A percentile compares a stretch with the other conserved stretches of the same genome.
Conservation (phyloP, 1,140 invertebrate species). For the Euura saliciscinereae region DNA sequence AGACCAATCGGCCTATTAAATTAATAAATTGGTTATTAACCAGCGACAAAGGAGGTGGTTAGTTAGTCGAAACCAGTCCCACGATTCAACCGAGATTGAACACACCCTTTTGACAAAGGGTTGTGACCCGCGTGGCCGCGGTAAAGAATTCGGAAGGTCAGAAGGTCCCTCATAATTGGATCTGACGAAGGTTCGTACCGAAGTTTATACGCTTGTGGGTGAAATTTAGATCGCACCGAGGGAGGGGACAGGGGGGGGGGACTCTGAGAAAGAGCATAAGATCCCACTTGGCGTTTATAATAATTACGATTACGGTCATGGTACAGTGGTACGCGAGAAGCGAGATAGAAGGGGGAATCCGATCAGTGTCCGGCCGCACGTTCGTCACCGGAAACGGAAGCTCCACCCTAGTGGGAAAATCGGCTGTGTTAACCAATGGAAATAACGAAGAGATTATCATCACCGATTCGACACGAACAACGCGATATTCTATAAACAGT, state of each 20-base stretch:
- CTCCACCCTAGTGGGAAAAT: constrained; percentile 43
- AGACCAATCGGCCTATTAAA: constrained; percentile 33
- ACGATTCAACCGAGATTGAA: background rate
- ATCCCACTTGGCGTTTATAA: too few relatives aligned
- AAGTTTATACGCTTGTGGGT: too few relatives aligned
- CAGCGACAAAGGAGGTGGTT: constrained; percentile 34
- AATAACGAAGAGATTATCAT: too few relatives aligned
- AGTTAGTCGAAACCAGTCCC: background rate
- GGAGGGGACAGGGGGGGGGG: too few relatives aligned
- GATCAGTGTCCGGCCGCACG: constrained; percentile 34
- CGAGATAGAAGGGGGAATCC: background rate
- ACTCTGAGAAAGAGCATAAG: too few relatives aligned
- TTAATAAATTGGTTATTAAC: constrained; percentile 50
- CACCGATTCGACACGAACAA: too few relatives aligned
- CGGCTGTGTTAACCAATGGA: background rate
- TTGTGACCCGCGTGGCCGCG: background rate
- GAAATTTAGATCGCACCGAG: too few relatives aligned
- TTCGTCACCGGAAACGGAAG: constrained; percentile 54
- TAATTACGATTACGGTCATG: background rate
- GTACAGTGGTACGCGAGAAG: background rate
- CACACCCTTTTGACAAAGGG: background rate
- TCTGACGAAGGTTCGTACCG: too few relatives aligned
- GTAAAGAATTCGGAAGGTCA: too few relatives aligned
- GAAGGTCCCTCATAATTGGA: too few relatives aligned
- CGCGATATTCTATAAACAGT: too few relatives aligned